These are phyloP conservation scores for Sebastes glaucus DNA, from an alignment of 2,797 vertebrate species.

Conservation along the genomic window DNA sequence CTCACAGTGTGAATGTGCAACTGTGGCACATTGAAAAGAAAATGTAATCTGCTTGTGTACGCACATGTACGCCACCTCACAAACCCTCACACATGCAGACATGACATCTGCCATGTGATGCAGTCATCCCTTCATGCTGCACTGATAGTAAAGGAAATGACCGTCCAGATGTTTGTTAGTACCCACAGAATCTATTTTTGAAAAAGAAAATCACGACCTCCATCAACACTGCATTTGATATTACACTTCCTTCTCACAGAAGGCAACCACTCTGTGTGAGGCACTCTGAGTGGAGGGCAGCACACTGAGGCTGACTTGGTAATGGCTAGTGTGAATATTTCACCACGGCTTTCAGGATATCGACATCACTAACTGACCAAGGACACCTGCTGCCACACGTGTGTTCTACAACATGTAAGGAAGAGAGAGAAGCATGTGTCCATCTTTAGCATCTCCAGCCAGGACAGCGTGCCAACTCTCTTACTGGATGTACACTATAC, in stretches of 20 bases:
- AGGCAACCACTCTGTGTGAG: neutral
- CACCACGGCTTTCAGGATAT: slow-evolving; percentile 41
- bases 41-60: neutral
- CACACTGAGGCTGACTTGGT: neutral
- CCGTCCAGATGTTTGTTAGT: neutral
- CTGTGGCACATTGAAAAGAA: neutral
- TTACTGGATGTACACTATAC: neutral
- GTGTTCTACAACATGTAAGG: neutral
- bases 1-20: neutral
- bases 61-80: neutral
- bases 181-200: neutral
- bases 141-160: neutral
- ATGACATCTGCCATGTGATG: neutral
- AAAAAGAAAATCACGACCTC: neutral
- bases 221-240: neutral
- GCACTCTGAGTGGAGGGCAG: slow-evolving; percentile 1
- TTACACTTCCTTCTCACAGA: neutral
- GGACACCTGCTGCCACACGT: neutral
- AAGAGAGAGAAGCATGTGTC: neutral
- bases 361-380: slow-evolving; percentile 10
- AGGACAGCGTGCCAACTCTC: neutral
- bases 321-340: slow-evolving; percentile 55
- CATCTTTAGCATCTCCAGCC: slow-evolving; percentile 1
- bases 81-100: neutral
- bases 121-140: neutral